Evolutionary conservation across 2,888 invertebrate genomes (phyloP), one percentile per base, ranked within the genome.

Genomic region (Macrophya alboannulata): DNA sequence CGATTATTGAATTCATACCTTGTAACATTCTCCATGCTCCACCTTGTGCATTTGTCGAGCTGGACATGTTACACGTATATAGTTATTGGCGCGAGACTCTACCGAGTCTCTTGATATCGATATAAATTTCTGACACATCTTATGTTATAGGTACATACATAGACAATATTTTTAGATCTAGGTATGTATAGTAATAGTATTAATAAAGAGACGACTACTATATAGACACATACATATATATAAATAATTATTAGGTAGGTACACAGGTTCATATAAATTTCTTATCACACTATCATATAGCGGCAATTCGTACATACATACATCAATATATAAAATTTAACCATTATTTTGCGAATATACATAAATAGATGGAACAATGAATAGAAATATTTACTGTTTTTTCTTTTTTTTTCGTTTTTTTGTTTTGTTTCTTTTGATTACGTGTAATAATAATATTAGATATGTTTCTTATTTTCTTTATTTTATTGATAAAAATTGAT

Each of bases 401-500:
- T 12, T 55, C 17, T 17, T 55, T 17, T 15, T 5, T 17, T 17
- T 55, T 15, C 10, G 15, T 17, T 55, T 17, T 17, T 31, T 31
- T 31, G 1, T 31, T 31, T 31, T 31, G 31, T 31, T 31, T 31
- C 31, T 37, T 17, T 25, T 37, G 12, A 37, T 37, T 37, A 68
- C 17, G 37, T 68, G 37, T 68, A 37, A 37, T 68, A 68, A 68
- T 68, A 68, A 62, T n/a, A n/a, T 77, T 37, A 62, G 81, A 81
- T 81, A 81, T 81, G 81, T 81, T 62, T 81, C 40, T 59, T 62
- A 81, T 21, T n/a, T 62, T 62, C 40, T 40, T 40, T 25, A 21
- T 45, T 62, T 59, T 62, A 62, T 40, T 40, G 25, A 81, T 62
- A 59, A 62, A 81, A 62, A 59, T 81, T 62, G 12, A 59, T 76